phyloP scores from a whole-genome alignment of 2,797 vertebrate genomes.

The Acestrorhynchus altus region DNA sequence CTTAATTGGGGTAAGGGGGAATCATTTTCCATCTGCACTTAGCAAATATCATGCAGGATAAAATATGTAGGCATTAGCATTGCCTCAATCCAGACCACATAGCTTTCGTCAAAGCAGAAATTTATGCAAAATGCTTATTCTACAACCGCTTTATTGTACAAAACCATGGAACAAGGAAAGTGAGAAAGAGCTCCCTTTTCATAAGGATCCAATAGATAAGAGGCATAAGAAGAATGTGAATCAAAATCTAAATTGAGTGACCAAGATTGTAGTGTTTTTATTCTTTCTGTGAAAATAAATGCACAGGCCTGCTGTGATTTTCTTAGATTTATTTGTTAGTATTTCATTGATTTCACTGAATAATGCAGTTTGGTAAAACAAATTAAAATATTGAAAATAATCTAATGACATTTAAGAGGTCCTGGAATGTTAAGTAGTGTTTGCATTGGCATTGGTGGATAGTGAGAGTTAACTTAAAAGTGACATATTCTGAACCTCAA shows the following conservation, averaged over 20 bases:
- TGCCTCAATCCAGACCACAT: slow-evolving; percentile 22
- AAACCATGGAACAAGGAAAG: slow-evolving; percentile 27
- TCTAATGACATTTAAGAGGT: no score
- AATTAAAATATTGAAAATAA: no score
- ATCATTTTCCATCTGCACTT: slow-evolving; percentile 16
- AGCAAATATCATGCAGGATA: slow-evolving; percentile 3
- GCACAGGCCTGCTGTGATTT: no score
- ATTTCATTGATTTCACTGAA: no score
- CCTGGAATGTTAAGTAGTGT: no score
- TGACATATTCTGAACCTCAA: no score
- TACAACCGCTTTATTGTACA: not conserved
- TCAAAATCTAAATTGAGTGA: not conserved
- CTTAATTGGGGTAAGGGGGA: slow-evolving; percentile 35
- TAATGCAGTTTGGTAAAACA: no score
- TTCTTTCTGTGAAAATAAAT: no score
- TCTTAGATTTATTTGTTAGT: no score
- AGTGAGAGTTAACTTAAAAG: no score
- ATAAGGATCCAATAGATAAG: not conserved
- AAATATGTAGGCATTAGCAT: slow-evolving; percentile 29
- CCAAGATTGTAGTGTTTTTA: no score
- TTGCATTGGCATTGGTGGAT: no score
- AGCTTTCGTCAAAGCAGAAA: slow-evolving; percentile 23
- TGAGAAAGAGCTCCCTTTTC: slow-evolving; percentile 6
- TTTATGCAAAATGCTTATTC: slow-evolving; percentile 19
- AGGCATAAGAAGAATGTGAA: not conserved